Conservation (phyloP, 2,797 vertebrate species). For the Chrosomus eos region DNA sequence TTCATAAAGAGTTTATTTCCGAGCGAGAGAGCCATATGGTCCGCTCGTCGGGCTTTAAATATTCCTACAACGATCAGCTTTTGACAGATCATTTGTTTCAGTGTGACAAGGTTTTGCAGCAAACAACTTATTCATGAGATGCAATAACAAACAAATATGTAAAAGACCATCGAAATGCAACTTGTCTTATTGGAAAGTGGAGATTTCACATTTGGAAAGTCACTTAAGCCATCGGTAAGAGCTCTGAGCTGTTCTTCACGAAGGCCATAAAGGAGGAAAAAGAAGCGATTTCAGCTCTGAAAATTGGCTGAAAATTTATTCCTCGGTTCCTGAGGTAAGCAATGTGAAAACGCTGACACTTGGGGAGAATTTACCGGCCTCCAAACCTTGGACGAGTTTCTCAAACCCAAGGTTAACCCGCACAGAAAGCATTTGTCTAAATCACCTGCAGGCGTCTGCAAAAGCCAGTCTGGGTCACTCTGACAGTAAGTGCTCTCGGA, state of each 20-base stretch:
- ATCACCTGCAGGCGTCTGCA: slow-evolving; percentile 24
- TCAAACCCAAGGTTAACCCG: slow-evolving; percentile 44
- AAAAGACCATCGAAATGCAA: background rate
- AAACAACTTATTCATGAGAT: slow-evolving; percentile 34
- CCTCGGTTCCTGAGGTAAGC: slow-evolving; percentile 63
- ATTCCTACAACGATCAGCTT: slow-evolving; percentile 18
- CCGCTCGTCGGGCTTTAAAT: slow-evolving; percentile 20
- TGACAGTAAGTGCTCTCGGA: slow-evolving; percentile 15
- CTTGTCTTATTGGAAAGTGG: background rate
- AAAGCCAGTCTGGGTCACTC: slow-evolving; percentile 30
- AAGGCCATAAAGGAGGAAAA: slow-evolving; percentile 58
- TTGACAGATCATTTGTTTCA: slow-evolving; percentile 33
- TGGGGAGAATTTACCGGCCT: slow-evolving; percentile 69
- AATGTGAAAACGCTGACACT: slow-evolving; percentile 74
- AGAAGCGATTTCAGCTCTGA: slow-evolving; percentile 66
- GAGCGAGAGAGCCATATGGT: slow-evolving; percentile 20
- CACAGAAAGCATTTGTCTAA: slow-evolving; percentile 35
- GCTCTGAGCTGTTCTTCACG: slow-evolving; percentile 29
- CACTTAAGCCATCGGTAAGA: background rate
- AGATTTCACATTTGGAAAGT: background rate
- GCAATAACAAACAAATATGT: slow-evolving; percentile 16
- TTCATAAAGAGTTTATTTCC: slow-evolving; percentile 21
- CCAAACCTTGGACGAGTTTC: slow-evolving; percentile 66
- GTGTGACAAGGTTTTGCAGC: slow-evolving; percentile 14
- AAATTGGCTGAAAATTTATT: slow-evolving; percentile 73